Percentiles rank a stretch among this genome's conserved stretches.
Evolutionary conservation across 1,140 invertebrate genomes (phyloP).

Genomic region (Drosophila burlai): DNA sequence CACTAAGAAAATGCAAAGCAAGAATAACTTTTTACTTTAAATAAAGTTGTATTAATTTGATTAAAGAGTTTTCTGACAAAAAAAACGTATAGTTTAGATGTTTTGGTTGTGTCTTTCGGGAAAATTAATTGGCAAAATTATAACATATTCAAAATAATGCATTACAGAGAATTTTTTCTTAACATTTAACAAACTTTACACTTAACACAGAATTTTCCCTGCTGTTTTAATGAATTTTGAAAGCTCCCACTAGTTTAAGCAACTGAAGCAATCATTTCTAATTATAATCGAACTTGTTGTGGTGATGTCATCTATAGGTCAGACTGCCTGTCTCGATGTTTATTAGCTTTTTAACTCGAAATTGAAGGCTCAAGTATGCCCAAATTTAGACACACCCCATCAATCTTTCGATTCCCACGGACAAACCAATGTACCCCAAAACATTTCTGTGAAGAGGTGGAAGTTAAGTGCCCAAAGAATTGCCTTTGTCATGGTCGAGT

Average conservation of each 20-base stretch:
- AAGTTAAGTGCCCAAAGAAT: conserved; percentile 40
- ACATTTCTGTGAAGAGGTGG: not conserved
- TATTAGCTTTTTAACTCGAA: conserved; percentile 24
- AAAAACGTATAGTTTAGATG: not conserved
- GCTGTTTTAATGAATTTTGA: not conserved
- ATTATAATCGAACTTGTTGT: conserved; percentile 41
- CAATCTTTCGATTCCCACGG: conserved; percentile 42
- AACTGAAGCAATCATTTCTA: conserved; percentile 41
- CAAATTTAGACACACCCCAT: conserved; percentile 46
- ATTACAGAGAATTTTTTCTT: fast-evolving
- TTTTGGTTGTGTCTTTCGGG: no score
- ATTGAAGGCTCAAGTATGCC: conserved; percentile 34
- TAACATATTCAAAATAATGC: not conserved
- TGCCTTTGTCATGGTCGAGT: conserved; percentile 49
- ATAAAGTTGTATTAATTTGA: no score
- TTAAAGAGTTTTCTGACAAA: not conserved
- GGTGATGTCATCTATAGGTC: conserved; percentile 42
- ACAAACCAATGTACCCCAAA: conserved; percentile 16
- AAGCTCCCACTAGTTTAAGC: not conserved
- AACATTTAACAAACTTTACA: not conserved
- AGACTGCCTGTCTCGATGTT: conserved; percentile 8
- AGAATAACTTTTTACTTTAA: not conserved
- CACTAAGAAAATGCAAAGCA: not conserved
- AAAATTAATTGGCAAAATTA: not conserved
- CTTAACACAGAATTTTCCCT: no score